Conservation (phyloP, 2,888 invertebrate species). For the Dryomyza anilis region DNA sequence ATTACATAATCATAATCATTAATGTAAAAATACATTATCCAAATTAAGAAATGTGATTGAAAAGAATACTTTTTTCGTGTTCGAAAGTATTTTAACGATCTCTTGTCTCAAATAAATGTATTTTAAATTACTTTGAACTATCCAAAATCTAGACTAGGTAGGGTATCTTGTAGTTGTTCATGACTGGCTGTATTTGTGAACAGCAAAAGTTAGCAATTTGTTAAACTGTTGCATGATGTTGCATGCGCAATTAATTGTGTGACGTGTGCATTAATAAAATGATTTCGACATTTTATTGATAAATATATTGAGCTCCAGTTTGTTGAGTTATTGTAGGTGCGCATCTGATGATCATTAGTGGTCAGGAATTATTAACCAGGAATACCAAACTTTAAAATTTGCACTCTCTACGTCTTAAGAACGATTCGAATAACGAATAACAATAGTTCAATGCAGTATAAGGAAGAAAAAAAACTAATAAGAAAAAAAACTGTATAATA, state of each 20-base stretch:
- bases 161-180: no score
- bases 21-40: no score
- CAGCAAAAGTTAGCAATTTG: conserved; percentile 34
- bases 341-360: not conserved
- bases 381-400: not conserved
- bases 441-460: not conserved
- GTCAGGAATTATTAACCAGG: not conserved
- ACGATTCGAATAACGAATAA: not conserved
- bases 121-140: no score
- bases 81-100: no score
- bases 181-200: conserved; percentile 1
- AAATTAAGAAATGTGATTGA: no score
- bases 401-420: not conserved
- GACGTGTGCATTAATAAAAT: conserved; percentile 44
- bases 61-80: no score
- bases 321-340: not conserved
- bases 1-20: no score
- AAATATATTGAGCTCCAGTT: conserved; percentile 28
- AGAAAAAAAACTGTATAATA: not conserved
- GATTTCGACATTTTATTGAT: conserved; percentile 35
- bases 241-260: conserved; percentile 44
- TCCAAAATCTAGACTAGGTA: no score
- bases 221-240: conserved; percentile 34
- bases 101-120: no score
- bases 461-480: not conserved